Evolutionary conservation across 2,113 vertebrate genomes (phyloP).

Genomic region (Rhabdornis inornatus): DNA sequence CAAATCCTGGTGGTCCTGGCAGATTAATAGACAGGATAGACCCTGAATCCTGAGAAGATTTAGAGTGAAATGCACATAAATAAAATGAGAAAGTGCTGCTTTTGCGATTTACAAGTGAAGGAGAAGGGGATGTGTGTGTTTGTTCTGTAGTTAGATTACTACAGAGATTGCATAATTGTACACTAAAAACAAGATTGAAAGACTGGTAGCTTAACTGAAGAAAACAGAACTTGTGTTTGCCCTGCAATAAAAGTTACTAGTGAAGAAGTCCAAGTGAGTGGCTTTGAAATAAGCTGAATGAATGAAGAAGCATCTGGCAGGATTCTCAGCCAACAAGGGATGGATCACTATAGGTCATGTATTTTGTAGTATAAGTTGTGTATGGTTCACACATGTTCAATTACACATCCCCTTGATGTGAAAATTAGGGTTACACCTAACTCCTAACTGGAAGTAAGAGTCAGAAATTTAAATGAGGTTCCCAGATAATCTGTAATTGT

Average conservation of each 20-base stretch:
- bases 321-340: not conserved
- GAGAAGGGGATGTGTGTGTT: fast-evolving
- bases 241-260: not conserved
- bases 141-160: not conserved
- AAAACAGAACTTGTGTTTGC: not conserved
- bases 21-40: not conserved
- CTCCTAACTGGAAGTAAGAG: not conserved
- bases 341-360: not conserved
- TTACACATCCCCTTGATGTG: not conserved
- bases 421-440: not conserved
- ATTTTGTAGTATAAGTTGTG: not conserved
- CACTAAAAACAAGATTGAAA: not conserved
- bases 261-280: not conserved
- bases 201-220: not conserved
- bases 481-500: not conserved
- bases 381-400: fast-evolving
- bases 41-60: not conserved
- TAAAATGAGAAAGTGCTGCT: not conserved
- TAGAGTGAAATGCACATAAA: not conserved
- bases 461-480: not conserved
- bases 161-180: not conserved
- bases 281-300: not conserved
- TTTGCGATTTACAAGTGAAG: not conserved
- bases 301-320: not conserved
- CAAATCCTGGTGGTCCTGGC: not conserved